These are phyloP conservation scores for Drosophila paranaensis DNA, from an alignment of 2,888 invertebrate species.

Conservation along the genomic window DNA sequence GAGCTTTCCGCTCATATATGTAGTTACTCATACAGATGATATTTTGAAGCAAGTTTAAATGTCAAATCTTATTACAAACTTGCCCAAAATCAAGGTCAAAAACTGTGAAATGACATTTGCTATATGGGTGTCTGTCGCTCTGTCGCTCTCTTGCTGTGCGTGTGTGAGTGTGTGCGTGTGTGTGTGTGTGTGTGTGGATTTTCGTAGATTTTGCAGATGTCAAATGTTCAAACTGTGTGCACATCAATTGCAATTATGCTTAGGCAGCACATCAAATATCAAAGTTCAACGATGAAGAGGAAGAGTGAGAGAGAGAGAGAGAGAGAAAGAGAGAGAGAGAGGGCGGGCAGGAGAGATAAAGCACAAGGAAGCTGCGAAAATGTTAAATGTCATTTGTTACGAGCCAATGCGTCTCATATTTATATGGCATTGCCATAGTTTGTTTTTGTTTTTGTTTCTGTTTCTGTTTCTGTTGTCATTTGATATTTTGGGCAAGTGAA, in stretches of 20 bases:
- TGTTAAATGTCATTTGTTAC: conserved; percentile 46
- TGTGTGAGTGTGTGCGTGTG: not conserved
- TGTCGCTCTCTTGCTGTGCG: not conserved
- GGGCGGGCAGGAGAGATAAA: conserved; percentile 16
- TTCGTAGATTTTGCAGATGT: conserved; percentile 8
- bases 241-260: conserved; percentile 23
- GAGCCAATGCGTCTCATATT: conserved; percentile 33
- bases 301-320: not conserved
- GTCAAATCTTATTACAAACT: not conserved
- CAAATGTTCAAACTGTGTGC: conserved; percentile 13
- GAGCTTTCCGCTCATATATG: not conserved
- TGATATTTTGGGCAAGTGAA: conserved; percentile 1
- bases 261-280: conserved; percentile 30
- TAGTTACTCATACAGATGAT: not conserved
- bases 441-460: conserved; percentile 1
- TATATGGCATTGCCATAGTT: conserved; percentile 15
- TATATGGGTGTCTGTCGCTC: not conserved
- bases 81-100: conserved; percentile 4
- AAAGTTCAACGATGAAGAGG: conserved; percentile 36
- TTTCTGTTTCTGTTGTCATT: conserved; percentile 1
- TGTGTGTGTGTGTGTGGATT: not conserved
- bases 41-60: not conserved
- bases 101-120: conserved; percentile 6
- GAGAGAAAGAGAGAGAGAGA: not conserved
- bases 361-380: conserved; percentile 33